These are phyloP conservation scores for Microtus agrestis DNA, from an alignment of 2,797 vertebrate species.

Conservation along the genomic window DNA sequence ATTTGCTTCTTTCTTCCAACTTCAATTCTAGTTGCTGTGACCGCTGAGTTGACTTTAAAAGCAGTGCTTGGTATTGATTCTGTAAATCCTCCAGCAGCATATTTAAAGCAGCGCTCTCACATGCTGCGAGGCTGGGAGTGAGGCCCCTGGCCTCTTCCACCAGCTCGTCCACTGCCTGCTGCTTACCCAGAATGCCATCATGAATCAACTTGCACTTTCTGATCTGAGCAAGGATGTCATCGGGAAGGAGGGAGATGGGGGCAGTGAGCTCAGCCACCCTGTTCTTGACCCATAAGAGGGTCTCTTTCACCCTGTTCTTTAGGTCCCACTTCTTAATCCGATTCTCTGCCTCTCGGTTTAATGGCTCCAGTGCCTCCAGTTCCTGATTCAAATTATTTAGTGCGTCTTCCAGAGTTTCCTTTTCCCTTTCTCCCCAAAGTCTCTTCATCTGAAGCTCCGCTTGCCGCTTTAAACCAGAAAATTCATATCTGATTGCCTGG, in stretches of 20 bases:
- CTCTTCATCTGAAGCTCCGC: slow-evolving; percentile 88
- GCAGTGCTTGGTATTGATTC: slow-evolving; percentile 89
- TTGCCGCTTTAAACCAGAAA: slow-evolving; percentile 87
- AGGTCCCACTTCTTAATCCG: slow-evolving; percentile 88
- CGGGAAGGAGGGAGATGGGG: slow-evolving; percentile 91
- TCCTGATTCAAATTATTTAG: slow-evolving; percentile 88
- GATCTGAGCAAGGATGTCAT: slow-evolving; percentile 92
- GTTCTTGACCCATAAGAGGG: slow-evolving; percentile 91
- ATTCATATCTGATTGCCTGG: slow-evolving; percentile 87
- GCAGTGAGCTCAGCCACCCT: slow-evolving; percentile 86
- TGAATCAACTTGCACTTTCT: slow-evolving; percentile 90
- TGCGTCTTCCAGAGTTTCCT: slow-evolving; percentile 86
- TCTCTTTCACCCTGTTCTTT: slow-evolving; percentile 89
- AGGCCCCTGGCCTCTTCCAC: slow-evolving; percentile 88
- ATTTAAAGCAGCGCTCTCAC: slow-evolving; percentile 87
- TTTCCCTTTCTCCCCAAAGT: slow-evolving; percentile 89
- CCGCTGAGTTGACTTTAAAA: slow-evolving; percentile 88
- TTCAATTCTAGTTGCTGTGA: slow-evolving; percentile 91
- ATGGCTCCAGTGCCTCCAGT: slow-evolving; percentile 85
- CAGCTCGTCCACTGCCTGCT: slow-evolving; percentile 88
- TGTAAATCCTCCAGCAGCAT: slow-evolving; percentile 88
- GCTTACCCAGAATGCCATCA: slow-evolving; percentile 89
- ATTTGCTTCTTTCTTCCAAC: slow-evolving; percentile 91
- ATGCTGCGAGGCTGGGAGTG: slow-evolving; percentile 85
- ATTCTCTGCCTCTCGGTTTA: slow-evolving; percentile 80